Base-by-base conservation (phyloP, 2,113 vertebrate species). In the Tychaedon coryphoeus region DNA sequence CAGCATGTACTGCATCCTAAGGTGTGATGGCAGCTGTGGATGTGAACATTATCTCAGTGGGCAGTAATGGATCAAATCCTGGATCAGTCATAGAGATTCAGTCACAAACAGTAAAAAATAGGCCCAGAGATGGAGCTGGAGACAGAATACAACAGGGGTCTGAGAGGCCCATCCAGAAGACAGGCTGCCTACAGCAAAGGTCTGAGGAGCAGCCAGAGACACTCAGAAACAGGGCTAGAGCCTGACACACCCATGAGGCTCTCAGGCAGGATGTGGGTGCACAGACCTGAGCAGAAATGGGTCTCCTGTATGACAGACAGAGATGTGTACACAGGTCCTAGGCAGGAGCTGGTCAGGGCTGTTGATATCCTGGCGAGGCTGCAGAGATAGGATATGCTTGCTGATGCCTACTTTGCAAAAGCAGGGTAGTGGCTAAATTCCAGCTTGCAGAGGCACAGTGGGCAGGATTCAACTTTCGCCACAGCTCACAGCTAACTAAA, bases 111-210 rank as follows among this genome's bases (percentile, higher is more conserved):
- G 16, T 5, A 71, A 65, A 40, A 71, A 34, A 71, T 17, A 26
- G 26, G 15, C 11, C 29, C 57, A 38, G 66, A 71, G 61, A 13
- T 0, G 2, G 43, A 62, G 24, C 13, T 43, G 36, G 31, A 86
- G 43, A 33, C 26, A 51, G 48, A 25, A 13, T 36, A 8, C 17
- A 66, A 1, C 0, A 0, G 11, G 16, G 14, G 4, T 31, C n/a
- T 70, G 64, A 84, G 50, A 36, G 3, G 2, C 51, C 20, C 18
- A 51, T 54, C 28, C 24, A 12, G 62, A 73, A 72, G 54, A 47
- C 5, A 73, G 56, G 20, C 20, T 73, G 45, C 54, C 45, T 40
- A 13, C 12, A 80, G 19, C 25, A 69, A 47, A 76, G 15, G 22
- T 23, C 45, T 1, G 0, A 76, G n/a, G 22, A 61, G 48, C 62